Base-by-base conservation (phyloP, 1,140 invertebrate genomes). In the Varroa destructor region DNA sequence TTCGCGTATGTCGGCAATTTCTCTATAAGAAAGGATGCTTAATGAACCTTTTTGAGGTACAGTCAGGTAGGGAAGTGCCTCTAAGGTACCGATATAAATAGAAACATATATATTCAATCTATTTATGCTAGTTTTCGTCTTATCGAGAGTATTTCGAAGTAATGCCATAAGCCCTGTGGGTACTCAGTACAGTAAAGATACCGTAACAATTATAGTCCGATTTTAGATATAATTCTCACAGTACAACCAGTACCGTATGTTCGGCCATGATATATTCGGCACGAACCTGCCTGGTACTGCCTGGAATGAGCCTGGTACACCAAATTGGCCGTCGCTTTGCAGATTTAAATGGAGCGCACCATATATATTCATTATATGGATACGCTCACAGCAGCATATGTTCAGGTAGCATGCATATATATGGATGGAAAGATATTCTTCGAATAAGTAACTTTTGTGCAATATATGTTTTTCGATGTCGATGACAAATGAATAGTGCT, bases 21-120 rank as follows among this genome's bases (percentile, higher is more conserved):
- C 37, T 43, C 12, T 8, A 67, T 67, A 12, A 37, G 61, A 8
- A 67, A 67, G 37, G 40, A 37, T 67, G 61, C 12, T 67, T 12
- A 10, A 67, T 67, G 61, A 67, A 67, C 8, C 46, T 67, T 37
- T 67, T 37, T 12, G 61, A 67, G 61, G 61, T 67, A 37, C 12
- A 56, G 10, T 56, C n/a, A 12, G 10, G 10, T 25, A 5, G 25
- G 36, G 6, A 25, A 14, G 57, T 37, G 12, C 57, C 25, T 37
- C 55, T 12, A 12, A 12, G 10, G 55, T 56, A 12, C 55, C 10
- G 10, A 56, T 12, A 12, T 56, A 12, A n/a, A 56, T n/a, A 12
- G 55, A 12, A n/a, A 56, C 10, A 56, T 56, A n/a, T 12, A n/a
- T 12, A n/a, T 56, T n/a, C n/a, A n/a, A 56, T 56, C n/a, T 12